These are phyloP conservation scores for Crocallis elinguaria DNA, from an alignment of 2,888 invertebrate species.

Conservation along the genomic window DNA sequence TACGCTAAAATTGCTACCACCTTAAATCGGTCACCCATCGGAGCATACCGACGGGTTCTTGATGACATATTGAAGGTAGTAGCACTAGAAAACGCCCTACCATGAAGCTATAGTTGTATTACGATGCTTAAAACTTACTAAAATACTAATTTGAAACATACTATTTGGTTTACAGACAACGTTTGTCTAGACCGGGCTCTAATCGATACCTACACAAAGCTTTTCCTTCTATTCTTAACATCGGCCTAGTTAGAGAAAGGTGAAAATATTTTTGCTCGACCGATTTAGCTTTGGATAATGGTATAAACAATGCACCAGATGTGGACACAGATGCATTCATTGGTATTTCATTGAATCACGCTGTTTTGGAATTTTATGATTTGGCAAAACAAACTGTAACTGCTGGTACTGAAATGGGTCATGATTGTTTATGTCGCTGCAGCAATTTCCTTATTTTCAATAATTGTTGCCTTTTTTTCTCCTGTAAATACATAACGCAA, in stretches of 20 bases:
- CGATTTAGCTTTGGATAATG: not conserved
- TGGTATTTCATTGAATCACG: constrained; percentile 31
- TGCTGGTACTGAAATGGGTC: constrained; percentile 10
- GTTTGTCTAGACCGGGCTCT: not conserved
- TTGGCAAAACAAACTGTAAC: constrained; percentile 21
- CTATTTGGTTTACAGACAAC: not conserved
- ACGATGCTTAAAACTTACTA: too few relatives aligned
- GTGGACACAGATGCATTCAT: constrained; percentile 28
- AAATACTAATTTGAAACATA: not conserved
- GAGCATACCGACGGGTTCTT: too few relatives aligned
- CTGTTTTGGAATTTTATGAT: constrained; percentile 27
- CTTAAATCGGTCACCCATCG: too few relatives aligned
- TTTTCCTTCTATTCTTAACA: not conserved
- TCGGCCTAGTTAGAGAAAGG: not conserved
- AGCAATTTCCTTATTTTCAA: not conserved
- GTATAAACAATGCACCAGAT: constrained; percentile 27
- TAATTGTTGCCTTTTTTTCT: too few relatives aligned
- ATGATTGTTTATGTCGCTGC: not conserved
- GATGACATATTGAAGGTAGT: too few relatives aligned
- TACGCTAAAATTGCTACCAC: too few relatives aligned
- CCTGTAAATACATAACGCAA: too few relatives aligned
- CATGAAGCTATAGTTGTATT: too few relatives aligned
- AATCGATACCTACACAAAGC: too few relatives aligned
- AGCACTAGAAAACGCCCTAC: too few relatives aligned
- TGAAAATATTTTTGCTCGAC: not conserved